Base-by-base conservation (phyloP, 92 coral and sea anemone genomes). In the Galaxea fascicularis region DNA sequence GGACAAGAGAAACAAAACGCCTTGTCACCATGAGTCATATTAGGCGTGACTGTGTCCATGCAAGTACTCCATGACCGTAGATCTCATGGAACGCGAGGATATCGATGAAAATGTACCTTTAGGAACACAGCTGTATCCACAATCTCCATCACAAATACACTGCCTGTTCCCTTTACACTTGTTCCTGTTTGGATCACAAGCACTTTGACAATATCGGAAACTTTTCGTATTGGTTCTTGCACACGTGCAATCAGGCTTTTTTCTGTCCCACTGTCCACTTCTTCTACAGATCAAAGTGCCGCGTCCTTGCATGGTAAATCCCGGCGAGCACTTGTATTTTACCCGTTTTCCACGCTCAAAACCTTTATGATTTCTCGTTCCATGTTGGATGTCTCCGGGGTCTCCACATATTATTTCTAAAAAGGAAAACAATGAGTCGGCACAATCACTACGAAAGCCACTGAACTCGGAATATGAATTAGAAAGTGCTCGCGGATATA, bases 101-200 rank as follows among this genome's bases (percentile, higher is more conserved):
- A n/a, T n/a, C n/a, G n/a, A n/a, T n/a, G n/a, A n/a, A n/a, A 7
- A 29, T 65, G 24, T 59, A 87, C 95, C 95, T 28, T 76, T 66
- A 52, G 35, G 21, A 41, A 91, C 73, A 46, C 95, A 91, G 74
- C 90, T 91, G 57, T 78, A 66, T 13, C 95, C 95, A 88, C 95
- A 91, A 79, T 91, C 95, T 14, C 95, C 95, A 67, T 91, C 95
- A 80, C 95, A 91, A 22, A 84, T 46, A 25, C 95, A 91, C 27
- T 59, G 63, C 35, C 75, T 56, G 53, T 84, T 85, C 25, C 47
- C 46, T 10, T 24, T 54, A 47, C 95, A 91, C 20, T 66, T 80
- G 7, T 45, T 59, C 54, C 77, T 53, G 9, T 51, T 22, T 7
- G 86, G 71, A 30, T 82, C 24, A 21, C 94, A 91, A 14, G 41